These are phyloP conservation scores for Drosophila buzzatii DNA, from an alignment of 2,888 invertebrate genomes.

Conservation along the genomic window DNA sequence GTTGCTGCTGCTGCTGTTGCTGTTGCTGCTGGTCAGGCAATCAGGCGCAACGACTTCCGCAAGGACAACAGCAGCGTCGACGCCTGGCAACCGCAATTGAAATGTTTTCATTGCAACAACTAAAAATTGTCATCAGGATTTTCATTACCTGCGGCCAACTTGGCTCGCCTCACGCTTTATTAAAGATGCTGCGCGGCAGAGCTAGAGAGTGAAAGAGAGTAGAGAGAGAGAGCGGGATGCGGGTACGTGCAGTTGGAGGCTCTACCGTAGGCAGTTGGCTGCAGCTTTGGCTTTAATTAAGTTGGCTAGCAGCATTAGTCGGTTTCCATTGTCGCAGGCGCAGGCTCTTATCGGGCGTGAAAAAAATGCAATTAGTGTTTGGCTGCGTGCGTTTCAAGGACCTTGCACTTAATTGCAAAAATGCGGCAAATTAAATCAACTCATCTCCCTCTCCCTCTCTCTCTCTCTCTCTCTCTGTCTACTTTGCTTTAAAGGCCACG, in stretches of 20 bases:
- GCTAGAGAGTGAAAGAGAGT: not conserved
- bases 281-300: constrained; percentile 73
- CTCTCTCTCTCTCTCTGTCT: not conserved
- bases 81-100: constrained; percentile 77
- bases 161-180: constrained; percentile 69
- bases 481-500: constrained; percentile 20
- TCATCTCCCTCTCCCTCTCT: too few relatives aligned
- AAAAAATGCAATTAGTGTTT: constrained; percentile 80
- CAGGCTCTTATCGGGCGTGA: constrained; percentile 69
- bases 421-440: constrained; percentile 74
- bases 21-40: constrained; percentile 52
- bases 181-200: constrained; percentile 56
- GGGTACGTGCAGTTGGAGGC: not conserved
- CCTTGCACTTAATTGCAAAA: constrained; percentile 71
- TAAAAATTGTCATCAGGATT: constrained; percentile 81
- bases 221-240: not conserved
- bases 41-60: constrained; percentile 73
- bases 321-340: constrained; percentile 39
- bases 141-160: constrained; percentile 80
- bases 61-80: constrained; percentile 52
- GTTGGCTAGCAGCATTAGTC: constrained; percentile 58
- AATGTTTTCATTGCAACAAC: constrained; percentile 81
- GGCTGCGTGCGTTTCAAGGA: constrained; percentile 64
- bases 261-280: constrained; percentile 62
- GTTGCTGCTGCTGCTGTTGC: constrained; percentile 12